These are phyloP conservation scores for Diadema setosum DNA, from an alignment of 35 echinoderm and acorn worm genomes.

Conservation along the genomic window DNA sequence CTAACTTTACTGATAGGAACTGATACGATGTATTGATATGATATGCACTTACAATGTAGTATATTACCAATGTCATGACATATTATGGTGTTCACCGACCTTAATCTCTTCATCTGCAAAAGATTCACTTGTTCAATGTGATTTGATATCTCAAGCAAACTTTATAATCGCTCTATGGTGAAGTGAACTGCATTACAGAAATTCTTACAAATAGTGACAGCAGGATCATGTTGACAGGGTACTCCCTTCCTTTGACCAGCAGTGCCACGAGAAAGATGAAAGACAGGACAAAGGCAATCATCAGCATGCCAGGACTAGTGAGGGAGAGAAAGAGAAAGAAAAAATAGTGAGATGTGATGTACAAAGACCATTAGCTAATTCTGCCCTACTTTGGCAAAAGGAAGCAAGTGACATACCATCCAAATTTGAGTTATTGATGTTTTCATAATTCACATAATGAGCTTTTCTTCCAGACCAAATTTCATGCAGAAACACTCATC, in stretches of 20 bases:
- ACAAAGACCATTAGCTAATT: too few species aligned
- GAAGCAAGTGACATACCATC: too few species aligned
- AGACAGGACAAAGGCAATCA: constrained; percentile 69
- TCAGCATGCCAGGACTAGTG: constrained; percentile 78
- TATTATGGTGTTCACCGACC: neutral
- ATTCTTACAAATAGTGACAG: constrained; percentile 89
- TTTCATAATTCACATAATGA: neutral
- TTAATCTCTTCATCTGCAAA: neutral
- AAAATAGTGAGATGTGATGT: neutral
- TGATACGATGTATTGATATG: too few species aligned
- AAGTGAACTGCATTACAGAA: neutral
- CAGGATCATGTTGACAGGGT: constrained; percentile 88
- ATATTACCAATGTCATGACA: too few species aligned
- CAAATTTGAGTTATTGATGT: neutral
- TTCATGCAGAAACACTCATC: too few species aligned
- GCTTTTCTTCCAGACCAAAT: too few species aligned
- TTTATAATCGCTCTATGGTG: too few species aligned
- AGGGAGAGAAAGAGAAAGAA: constrained; percentile 17
- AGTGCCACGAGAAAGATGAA: constrained; percentile 79
- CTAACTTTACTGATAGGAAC: too few species aligned
- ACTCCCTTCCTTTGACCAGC: constrained; percentile 79
- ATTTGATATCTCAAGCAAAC: too few species aligned
- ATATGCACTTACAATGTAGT: too few species aligned
- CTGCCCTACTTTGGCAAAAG: too few species aligned
- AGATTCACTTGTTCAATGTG: neutral